Evolutionary conservation across 2,888 invertebrate genomes (phyloP).

Genomic region (Melanostoma mellinum): DNA sequence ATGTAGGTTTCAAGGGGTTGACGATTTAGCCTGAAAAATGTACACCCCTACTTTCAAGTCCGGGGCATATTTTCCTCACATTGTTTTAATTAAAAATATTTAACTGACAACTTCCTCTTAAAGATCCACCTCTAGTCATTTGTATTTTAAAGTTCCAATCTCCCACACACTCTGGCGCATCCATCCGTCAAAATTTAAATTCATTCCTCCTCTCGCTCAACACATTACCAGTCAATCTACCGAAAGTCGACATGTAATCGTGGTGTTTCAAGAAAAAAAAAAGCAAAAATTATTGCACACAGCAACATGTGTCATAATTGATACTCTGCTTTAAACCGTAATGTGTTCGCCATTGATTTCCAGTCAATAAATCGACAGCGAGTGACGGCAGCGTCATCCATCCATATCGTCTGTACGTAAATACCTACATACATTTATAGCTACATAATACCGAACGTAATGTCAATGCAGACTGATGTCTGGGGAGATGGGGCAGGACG

Average conservation of each 20-base stretch:
- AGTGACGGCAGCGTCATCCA: constrained; percentile 57
- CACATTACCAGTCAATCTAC: constrained; percentile 45
- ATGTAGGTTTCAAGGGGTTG: no score
- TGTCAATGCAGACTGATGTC: no score
- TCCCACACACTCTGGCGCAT: not conserved
- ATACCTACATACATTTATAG: no score
- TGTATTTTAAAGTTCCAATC: no score
- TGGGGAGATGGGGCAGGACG: no score
- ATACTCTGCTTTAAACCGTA: constrained; percentile 64
- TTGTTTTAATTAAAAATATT: no score
- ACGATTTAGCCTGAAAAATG: no score
- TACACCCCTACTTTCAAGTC: no score
- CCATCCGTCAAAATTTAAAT: constrained; percentile 50
- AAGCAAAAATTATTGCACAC: constrained; percentile 64
- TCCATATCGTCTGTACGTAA: not conserved
- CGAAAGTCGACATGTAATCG: constrained; percentile 64
- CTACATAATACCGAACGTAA: no score
- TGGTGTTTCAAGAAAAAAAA: not conserved
- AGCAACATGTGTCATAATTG: constrained; percentile 73
- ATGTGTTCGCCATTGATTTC: constrained; percentile 60
- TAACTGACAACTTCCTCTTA: no score
- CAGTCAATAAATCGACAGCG: constrained; percentile 64
- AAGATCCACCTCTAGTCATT: no score
- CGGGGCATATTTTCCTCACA: no score
- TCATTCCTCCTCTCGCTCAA: constrained; percentile 19